Percentiles rank a stretch among this genome's conserved stretches.
Evolutionary conservation across 2,797 vertebrate genomes (phyloP).

Genomic region (Melanogrammus aeglefinus): DNA sequence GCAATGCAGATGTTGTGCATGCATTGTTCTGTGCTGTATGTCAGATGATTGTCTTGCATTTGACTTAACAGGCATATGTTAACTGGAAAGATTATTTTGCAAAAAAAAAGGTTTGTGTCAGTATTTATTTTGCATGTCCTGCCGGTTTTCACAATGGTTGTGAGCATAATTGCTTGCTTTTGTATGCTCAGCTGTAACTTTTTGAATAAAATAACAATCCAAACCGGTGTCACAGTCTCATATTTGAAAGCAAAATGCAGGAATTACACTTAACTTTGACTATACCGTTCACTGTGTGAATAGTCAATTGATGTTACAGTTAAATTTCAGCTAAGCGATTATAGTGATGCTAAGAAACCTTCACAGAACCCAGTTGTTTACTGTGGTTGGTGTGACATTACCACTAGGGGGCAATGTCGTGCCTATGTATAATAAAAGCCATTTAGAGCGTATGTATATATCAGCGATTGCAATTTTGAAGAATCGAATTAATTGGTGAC

Average conservation of each 20-base stretch:
- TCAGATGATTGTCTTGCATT: too few species aligned
- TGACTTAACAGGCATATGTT: not conserved
- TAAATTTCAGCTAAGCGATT: too few species aligned
- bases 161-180: not conserved
- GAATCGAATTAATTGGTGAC: too few species aligned
- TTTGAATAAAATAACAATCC: not conserved
- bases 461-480: too few species aligned
- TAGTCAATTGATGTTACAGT: too few species aligned
- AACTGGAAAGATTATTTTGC: not conserved
- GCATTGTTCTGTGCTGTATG: not conserved
- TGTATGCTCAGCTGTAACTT: not conserved
- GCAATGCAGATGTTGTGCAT: not conserved
- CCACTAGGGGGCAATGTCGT: too few species aligned
- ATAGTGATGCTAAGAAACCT: too few species aligned
- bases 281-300: not conserved
- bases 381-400: too few species aligned
- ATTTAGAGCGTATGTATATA: too few species aligned
- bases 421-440: too few species aligned
- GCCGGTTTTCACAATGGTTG: not conserved
- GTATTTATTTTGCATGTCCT: not conserved
- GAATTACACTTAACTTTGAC: not conserved
- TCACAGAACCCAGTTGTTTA: too few species aligned
- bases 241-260: not conserved
- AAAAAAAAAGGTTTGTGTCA: not conserved
- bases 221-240: not conserved